These are phyloP conservation scores for Cinclus mexicanus DNA, from an alignment of 2,113 vertebrate species.

Conservation along the genomic window DNA sequence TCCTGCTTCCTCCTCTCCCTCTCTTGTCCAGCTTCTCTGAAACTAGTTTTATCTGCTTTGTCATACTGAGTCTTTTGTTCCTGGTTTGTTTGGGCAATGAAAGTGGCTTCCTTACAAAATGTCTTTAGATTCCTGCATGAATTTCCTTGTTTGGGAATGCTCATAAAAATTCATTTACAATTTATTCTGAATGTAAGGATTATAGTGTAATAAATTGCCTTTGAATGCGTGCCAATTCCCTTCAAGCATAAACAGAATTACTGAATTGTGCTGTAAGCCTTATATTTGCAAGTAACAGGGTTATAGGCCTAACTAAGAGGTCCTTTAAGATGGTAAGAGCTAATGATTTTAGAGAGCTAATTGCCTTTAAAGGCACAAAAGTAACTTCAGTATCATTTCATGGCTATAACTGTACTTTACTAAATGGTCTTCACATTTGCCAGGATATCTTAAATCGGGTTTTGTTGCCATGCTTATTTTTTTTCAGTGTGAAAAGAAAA, in stretches of 20 bases:
- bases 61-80: neutral
- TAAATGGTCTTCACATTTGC: neutral
- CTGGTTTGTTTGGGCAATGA: neutral
- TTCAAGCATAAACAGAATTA: slow-evolving; percentile 8
- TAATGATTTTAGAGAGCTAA: slow-evolving; percentile 8
- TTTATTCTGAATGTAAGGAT: neutral
- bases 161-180: neutral
- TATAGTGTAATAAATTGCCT: neutral
- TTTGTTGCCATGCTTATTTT: slow-evolving; percentile 10
- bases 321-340: neutral
- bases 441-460: neutral
- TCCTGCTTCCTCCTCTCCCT: neutral
- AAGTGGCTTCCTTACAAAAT: neutral
- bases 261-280: neutral
- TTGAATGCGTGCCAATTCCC: neutral
- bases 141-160: neutral
- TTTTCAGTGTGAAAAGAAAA: slow-evolving; percentile 41
- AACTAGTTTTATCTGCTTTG: neutral
- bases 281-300: neutral
- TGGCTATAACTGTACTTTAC: neutral
- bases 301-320: neutral
- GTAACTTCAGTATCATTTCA: neutral
- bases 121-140: neutral
- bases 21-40: neutral
- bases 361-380: slow-evolving; percentile 8